Conservation (phyloP, 1,140 invertebrate genomes). For the Drosophila arizonae region DNA sequence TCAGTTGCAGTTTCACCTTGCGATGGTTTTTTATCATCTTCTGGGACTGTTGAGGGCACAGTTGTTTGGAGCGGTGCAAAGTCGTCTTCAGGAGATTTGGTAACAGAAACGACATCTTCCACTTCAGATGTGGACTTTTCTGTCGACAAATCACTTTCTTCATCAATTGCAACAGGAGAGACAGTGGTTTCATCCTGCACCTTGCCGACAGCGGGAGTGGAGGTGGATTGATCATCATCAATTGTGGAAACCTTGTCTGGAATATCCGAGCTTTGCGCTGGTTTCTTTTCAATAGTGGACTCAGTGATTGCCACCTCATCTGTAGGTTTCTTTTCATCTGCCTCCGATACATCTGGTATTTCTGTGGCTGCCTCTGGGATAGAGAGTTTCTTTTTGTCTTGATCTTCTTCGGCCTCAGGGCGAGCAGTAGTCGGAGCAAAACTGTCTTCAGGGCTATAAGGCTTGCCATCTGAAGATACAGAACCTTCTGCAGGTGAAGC, state of each 20-base stretch:
- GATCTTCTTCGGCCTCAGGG: constrained; percentile 9
- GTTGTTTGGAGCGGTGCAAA: constrained; percentile 13
- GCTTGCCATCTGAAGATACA: constrained; percentile 14
- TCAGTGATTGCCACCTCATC: constrained; percentile 18
- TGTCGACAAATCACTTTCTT: background rate
- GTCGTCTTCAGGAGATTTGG: constrained; percentile 12
- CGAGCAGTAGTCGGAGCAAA: constrained; percentile 13
- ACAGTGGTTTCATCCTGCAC: constrained; percentile 12
- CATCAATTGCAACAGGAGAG: constrained; percentile 9
- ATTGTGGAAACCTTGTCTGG: background rate
- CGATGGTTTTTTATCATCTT: constrained; percentile 38
- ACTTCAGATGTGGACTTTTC: constrained; percentile 1
- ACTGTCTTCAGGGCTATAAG: constrained; percentile 20
- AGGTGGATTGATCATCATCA: background rate
- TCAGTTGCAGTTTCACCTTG: constrained; percentile 31
- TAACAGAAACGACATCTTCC: constrained; percentile 9
- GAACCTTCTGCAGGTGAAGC: constrained; percentile 14
- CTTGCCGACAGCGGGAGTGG: constrained; percentile 8
- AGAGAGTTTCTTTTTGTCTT: constrained; percentile 8
- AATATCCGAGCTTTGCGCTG: constrained; percentile 5
- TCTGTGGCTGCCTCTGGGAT: constrained; percentile 5
- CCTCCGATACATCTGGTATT: background rate
- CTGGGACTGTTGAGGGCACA: constrained; percentile 3
- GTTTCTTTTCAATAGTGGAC: constrained; percentile 19
- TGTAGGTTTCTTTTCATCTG: constrained; percentile 16